Evolutionary conservation across 1,140 invertebrate species (phyloP).

Genomic region (Lepidurus arcticus): DNA sequence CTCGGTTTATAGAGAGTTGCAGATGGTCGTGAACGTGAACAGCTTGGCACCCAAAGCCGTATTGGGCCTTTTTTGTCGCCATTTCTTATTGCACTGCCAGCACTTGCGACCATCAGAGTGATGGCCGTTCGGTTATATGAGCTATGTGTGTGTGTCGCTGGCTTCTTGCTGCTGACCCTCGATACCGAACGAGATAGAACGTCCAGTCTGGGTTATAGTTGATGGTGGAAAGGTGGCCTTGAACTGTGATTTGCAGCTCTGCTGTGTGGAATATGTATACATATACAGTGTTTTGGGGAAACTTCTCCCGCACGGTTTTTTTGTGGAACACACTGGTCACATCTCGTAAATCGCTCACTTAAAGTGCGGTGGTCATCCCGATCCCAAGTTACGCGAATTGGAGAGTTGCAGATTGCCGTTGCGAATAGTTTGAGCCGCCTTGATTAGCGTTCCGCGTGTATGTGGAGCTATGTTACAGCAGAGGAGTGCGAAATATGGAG

Average conservation of each 20-base stretch:
- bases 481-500: background rate
- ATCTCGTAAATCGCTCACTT: too few relatives aligned
- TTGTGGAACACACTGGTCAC: too few relatives aligned
- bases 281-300: background rate
- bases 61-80: constrained; percentile 18
- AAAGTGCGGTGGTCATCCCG: too few relatives aligned
- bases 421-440: background rate
- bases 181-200: background rate
- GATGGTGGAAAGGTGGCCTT: constrained; percentile 13
- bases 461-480: background rate
- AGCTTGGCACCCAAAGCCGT: constrained; percentile 20
- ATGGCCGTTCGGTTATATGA: background rate
- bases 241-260: constrained; percentile 8
- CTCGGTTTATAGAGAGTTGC: constrained; percentile 21
- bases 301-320: background rate
- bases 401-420: background rate
- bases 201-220: constrained; percentile 12
- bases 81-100: constrained; percentile 21
- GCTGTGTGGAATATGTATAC: background rate
- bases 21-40: constrained; percentile 14
- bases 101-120: constrained; percentile 16
- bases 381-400: too few relatives aligned
- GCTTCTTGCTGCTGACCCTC: constrained; percentile 4
- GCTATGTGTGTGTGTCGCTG: constrained; percentile 16
- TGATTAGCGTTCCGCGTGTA: background rate